Base-by-base conservation (phyloP, 2,888 invertebrate species). In the Acleris emargana region DNA sequence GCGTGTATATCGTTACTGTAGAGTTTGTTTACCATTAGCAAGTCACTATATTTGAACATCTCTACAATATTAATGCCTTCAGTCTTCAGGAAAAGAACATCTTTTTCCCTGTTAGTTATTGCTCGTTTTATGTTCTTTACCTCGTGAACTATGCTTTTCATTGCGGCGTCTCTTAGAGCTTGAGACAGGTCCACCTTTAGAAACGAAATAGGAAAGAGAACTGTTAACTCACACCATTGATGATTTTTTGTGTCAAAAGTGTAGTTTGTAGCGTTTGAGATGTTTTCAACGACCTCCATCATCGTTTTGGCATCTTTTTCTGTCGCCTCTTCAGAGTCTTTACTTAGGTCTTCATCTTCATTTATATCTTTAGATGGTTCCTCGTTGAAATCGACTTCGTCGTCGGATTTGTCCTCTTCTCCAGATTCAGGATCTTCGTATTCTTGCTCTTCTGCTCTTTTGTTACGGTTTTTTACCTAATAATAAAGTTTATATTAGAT, bases 1-100 rank as follows among this genome's bases (percentile, higher is more conserved):
- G 96, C 95, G 78, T 99, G 97, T 68, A 99, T 96, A 81, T 99
- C 98, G 81, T 99, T 99, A 47, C 97, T 97, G 86, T 98, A 98
- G 1, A 99, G 84, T 68, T 94, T 94, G 76, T 97, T 96, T 55
- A 99, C 85, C 84, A 98, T 96, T 32, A 99, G 85, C 3, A 97
- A 80, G 62, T 96, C 91, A 60, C 95, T 93, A 81, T 97, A 96
- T 76, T 96, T 96, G 76, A 96, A 97, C 95, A 99, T 96, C 91
- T 97, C 97, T 58, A 95, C 91, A 62, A 99, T 95, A 80, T 99
- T 99, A 58, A 99, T 96, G 4, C 99, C 99, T 79, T 99, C 99
- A 0, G 99, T 99, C 87, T 97, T 97, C 1, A 99, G 91, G 69
- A 95, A 94, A 0, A 95, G 86, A 17, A 93, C 87, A 20, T 94